phyloP scores from a whole-genome alignment of 2,113 vertebrate genomes.

The Pteropus alecto region DNA sequence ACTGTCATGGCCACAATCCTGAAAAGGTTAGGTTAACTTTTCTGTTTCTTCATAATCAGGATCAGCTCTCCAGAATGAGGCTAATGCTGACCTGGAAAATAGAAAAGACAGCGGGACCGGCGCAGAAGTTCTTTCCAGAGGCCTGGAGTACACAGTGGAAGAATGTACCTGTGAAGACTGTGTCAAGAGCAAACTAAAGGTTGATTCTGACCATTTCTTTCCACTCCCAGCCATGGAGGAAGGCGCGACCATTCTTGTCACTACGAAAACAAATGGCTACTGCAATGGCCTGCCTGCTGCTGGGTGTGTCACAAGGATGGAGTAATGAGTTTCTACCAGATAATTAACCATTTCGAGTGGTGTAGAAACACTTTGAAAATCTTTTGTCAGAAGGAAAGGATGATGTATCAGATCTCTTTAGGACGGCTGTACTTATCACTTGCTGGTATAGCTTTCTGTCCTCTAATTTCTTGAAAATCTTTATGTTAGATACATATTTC shows the following conservation, averaged over 20 bases:
- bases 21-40: neutral
- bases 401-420: neutral
- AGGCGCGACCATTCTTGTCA: conserved; percentile 86
- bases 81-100: conserved; percentile 16
- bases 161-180: conserved; percentile 81
- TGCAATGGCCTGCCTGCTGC: conserved; percentile 70
- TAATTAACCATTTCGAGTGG: neutral
- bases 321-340: conserved; percentile 28
- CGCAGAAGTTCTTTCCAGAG: conserved; percentile 30
- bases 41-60: conserved; percentile 69
- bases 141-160: conserved; percentile 77
- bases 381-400: neutral
- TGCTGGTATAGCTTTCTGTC: neutral
- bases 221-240: conserved; percentile 89
- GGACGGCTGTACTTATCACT: neutral
- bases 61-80: conserved; percentile 13
- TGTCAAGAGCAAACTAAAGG: conserved; percentile 51
- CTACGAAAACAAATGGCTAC: conserved; percentile 85
- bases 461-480: conserved; percentile 45
- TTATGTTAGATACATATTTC: conserved; percentile 15
- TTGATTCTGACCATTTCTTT: conserved; percentile 77
- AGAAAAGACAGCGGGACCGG: neutral
- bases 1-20: accelerated
- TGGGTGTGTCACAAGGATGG: conserved; percentile 47
- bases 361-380: neutral